Base-by-base conservation (phyloP, 2,113 vertebrate species). In the Cebus imitator region DNA sequence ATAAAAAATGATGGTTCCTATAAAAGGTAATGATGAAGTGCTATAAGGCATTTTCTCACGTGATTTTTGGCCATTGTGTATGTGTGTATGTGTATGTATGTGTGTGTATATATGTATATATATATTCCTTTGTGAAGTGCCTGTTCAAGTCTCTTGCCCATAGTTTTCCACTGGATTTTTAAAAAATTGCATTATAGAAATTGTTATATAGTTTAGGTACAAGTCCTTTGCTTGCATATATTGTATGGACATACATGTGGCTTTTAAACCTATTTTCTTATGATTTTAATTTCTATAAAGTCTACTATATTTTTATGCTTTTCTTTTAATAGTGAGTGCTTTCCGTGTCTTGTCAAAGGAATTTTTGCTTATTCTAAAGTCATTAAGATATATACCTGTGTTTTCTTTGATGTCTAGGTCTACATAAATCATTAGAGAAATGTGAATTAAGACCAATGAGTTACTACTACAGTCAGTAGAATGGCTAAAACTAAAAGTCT, bases 181-280 rank as follows among this genome's bases (percentile, higher is more conserved):
- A 0, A 64, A 64, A 64, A 64, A 64, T 20, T 79, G 2, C 50
- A 7, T 55, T 82, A 18, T 52, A 88, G 23, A 43, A 55, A 6
- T 91, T 94, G 43, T 96, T 93, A n/a, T 32, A 70, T 72, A 45
- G 25, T n/a, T 3, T 87, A 21, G 12, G 3, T 73, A 10, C 30
- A 57, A 86, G 6, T 58, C 6, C 6, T 88, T 79, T 40, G 9
- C 76, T 12, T 93, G 37, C 66, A 17, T 79, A 6, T 78, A 52
- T 91, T 80, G 11, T 82, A 79, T 90, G 87, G 14, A 32, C 6
- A 83, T 64, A 27, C 73, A 23, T 68, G 5, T 86, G 32, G 25
- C 83, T 90, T 87, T 3, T 72, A 94, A 79, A 68, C 57, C 82
- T 8, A 45, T 80, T 93, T 95, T 79, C 43, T 76, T 94, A 93